These are phyloP conservation scores for Spisula subtruncata DNA, from an alignment of 2,888 invertebrate species.

Conservation along the genomic window DNA sequence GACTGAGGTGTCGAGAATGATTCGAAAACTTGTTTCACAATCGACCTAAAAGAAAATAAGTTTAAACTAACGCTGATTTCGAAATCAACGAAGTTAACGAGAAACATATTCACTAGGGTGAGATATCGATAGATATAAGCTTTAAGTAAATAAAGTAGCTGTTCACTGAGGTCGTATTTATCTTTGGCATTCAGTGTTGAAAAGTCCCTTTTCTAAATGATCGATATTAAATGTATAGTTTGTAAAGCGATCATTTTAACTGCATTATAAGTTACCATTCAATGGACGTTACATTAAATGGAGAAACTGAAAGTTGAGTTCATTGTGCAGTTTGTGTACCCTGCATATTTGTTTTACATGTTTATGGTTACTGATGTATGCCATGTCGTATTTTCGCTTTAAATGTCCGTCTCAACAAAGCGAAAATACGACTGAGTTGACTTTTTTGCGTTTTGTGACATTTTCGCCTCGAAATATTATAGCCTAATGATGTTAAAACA, in stretches of 20 bases:
- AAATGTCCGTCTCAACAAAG: too few relatives aligned
- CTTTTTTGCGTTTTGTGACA: too few relatives aligned
- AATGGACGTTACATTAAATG: neutral
- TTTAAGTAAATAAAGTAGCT: slow-evolving; percentile 52
- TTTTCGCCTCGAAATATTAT: too few relatives aligned
- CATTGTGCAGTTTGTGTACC: neutral
- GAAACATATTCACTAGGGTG: slow-evolving; percentile 30
- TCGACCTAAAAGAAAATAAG: too few relatives aligned
- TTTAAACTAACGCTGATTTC: too few relatives aligned
- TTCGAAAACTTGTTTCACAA: too few relatives aligned
- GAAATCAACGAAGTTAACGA: too few relatives aligned
- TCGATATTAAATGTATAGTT: slow-evolving; percentile 3
- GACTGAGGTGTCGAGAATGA: too few relatives aligned
- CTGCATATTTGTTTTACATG: neutral
- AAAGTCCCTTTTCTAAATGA: slow-evolving; percentile 19
- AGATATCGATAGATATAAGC: slow-evolving; percentile 38
- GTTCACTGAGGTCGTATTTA: slow-evolving; percentile 30
- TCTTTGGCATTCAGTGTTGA: slow-evolving; percentile 19
- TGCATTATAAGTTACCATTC: neutral
- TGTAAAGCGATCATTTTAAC: neutral
- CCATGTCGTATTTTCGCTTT: too few relatives aligned
- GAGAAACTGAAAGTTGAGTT: neutral
- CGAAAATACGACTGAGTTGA: too few relatives aligned
- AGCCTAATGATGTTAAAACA: too few relatives aligned
- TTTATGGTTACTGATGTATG: too few relatives aligned